phyloP scores from a whole-genome alignment of 1,140 invertebrate genomes.

The Paramacrobiotus metropolitanus region DNA sequence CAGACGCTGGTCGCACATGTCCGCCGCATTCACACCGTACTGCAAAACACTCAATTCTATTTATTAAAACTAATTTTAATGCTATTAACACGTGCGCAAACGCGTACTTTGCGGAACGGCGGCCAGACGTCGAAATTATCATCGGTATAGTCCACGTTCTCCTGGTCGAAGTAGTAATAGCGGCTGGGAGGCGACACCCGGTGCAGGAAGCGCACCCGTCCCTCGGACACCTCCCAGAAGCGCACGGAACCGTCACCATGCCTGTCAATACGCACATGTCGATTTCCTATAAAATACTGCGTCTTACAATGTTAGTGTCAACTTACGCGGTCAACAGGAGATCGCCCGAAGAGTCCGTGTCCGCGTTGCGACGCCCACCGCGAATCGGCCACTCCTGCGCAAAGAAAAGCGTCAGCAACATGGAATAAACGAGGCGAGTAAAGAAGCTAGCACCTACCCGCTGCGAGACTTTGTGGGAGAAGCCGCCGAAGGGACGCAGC shows the following conservation, averaged over 20 bases:
- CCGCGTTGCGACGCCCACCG: neutral
- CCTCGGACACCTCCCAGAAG: constrained; percentile 70
- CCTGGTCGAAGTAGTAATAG: constrained; percentile 33
- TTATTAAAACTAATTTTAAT: neutral
- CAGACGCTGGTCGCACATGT: constrained; percentile 82
- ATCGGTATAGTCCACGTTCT: constrained; percentile 17
- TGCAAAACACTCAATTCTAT: neutral
- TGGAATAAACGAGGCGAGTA: neutral
- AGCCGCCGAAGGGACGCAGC: neutral
- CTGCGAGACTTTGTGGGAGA: neutral
- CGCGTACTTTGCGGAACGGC: constrained; percentile 53
- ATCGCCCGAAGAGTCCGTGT: neutral
- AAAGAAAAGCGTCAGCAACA: neutral
- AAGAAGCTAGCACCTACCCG: neutral
- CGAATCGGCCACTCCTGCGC: neutral
- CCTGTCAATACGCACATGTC: too few relatives aligned
- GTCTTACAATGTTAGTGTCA: too few relatives aligned
- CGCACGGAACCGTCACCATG: constrained; percentile 87
- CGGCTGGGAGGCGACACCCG: constrained; percentile 56
- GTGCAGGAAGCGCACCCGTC: constrained; percentile 53
- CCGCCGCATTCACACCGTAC: constrained; percentile 29
- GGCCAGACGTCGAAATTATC: constrained; percentile 36
- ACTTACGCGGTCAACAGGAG: neutral
- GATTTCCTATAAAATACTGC: too few relatives aligned
- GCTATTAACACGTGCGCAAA: neutral